Base-by-base conservation (phyloP, 2,888 invertebrate species). In the Idaea straminata region DNA sequence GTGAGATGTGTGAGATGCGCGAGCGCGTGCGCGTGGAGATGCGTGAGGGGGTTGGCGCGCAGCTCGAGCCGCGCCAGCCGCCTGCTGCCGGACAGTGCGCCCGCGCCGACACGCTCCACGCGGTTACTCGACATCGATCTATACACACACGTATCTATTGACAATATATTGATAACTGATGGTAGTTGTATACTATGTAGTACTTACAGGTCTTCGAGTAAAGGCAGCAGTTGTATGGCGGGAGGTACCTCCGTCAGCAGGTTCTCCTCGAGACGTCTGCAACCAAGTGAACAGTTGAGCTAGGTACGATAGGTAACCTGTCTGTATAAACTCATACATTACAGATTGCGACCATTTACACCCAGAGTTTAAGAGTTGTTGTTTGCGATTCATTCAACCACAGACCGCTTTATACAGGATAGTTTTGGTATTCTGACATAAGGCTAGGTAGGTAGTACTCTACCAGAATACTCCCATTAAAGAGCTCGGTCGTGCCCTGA, bases 181-280 rank as follows among this genome's bases (percentile, higher is more conserved):
- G 7, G 38, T 38, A 4, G 38, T 6, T 13, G 13, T 7, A 13
- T 47, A 47, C 3, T 7, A 47, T 10, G 3, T 10, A 47, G 10
- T 47, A 96, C 98, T 97, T 94, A 98, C 98, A 98, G 91, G 89
- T 98, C 97, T 83, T 96, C 96, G 10, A 98, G 95, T 80, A 95
- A 94, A 63, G 95, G 94, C 83, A 98, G 93, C 84, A 95, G 95
- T 72, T 94, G 94, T 72, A 97, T 93, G 69, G 97, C 97, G 61
- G 92, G 86, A 63, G 98, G 98, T 82, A 98, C 94, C 83, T 95
- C 95, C 74, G 94, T 94, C 83, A 92, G 83, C 76, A 87, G 74
- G 77, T 92, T 92, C 72, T 91, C 91, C 72, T 92, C 92, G 70
- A 91, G 82, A 35, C 90, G 84, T 68, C 92, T 92, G 84, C 67